Evolutionary conservation across 2,888 invertebrate species (phyloP).

Genomic region (Synanthedon andrenaeformis): DNA sequence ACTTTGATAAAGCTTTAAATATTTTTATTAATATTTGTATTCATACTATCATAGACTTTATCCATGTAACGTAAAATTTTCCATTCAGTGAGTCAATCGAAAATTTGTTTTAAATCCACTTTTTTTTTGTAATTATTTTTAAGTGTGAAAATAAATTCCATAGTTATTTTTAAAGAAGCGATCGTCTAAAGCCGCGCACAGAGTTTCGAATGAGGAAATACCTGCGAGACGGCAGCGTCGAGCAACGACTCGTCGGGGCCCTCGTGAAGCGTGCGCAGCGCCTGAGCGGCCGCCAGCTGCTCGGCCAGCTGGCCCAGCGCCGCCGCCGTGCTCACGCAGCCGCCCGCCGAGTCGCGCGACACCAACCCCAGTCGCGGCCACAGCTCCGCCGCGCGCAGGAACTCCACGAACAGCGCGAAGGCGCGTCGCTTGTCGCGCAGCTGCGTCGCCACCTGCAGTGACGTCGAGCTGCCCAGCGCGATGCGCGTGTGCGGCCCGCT

Average conservation of each 20-base stretch:
- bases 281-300: conserved; percentile 80
- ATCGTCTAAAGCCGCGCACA: background rate
- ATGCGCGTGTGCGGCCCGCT: conserved; percentile 39
- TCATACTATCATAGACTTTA: no score
- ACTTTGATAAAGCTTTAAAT: no score
- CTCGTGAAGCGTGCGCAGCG: conserved; percentile 74
- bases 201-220: background rate
- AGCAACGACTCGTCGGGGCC: conserved; percentile 5
- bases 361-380: conserved; percentile 71
- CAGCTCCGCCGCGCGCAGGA: conserved; percentile 76
- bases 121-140: background rate
- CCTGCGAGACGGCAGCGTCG: conserved; percentile 23
- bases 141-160: background rate
- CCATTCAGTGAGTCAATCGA: no score
- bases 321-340: conserved; percentile 43
- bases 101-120: no score
- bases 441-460: conserved; percentile 87
- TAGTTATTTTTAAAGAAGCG: background rate
- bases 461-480: conserved; percentile 77
- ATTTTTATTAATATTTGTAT: no score
- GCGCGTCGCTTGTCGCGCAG: conserved; percentile 89
- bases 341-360: conserved; percentile 27
- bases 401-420: conserved; percentile 79
- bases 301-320: conserved; percentile 82
- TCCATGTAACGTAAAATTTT: no score